These are phyloP conservation scores for Mionectes macconnelli DNA, from an alignment of 2,113 vertebrate species.

Conservation along the genomic window DNA sequence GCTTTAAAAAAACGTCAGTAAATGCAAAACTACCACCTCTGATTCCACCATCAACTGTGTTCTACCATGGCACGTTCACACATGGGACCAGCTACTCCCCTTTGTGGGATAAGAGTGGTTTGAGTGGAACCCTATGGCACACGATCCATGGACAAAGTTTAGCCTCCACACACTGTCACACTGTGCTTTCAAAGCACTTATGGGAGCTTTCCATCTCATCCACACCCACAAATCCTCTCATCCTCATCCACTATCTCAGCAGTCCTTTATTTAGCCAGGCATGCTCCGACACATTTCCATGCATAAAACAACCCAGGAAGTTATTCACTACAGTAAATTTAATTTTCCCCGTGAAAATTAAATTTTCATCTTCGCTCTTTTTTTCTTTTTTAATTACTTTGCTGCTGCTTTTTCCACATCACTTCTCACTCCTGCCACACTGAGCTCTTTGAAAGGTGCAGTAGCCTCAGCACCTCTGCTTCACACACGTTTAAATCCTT, in stretches of 20 bases:
- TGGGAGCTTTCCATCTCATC: not conserved
- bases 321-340: slow-evolving; percentile 26
- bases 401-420: not conserved
- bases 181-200: not conserved
- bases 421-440: not conserved
- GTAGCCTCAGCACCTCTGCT: not conserved
- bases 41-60: not conserved
- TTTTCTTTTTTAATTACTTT: not conserved
- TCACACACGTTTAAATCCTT: not conserved
- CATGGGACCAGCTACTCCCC: not conserved
- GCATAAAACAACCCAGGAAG: slow-evolving; percentile 28
- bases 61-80: not conserved
- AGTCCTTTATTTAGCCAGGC: slow-evolving; percentile 39
- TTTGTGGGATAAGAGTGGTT: not conserved
- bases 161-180: not conserved
- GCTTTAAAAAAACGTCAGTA: not conserved
- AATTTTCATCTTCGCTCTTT: slow-evolving; percentile 1
- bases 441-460: not conserved
- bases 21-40: slow-evolving; percentile 1
- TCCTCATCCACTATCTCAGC: slow-evolving; percentile 1
- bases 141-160: not conserved
- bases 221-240: slow-evolving; percentile 26
- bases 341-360: slow-evolving; percentile 63
- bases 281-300: slow-evolving; percentile 53
- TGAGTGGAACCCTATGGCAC: not conserved